Conservation (phyloP, 2,113 vertebrate genomes). For the Peromyscus leucopus region DNA sequence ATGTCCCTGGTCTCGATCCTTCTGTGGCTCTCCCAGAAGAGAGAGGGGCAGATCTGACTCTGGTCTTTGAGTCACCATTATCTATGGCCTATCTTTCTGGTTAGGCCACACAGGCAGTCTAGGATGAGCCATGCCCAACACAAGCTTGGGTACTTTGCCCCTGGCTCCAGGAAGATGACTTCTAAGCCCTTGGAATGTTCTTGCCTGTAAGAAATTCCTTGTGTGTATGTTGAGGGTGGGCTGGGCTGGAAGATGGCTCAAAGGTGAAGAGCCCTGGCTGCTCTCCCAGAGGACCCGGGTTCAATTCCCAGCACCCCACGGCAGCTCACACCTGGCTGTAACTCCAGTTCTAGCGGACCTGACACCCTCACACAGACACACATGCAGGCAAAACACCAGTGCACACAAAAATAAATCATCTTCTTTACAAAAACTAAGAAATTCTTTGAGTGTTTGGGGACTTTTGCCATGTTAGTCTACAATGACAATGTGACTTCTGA, state of each 20-base stretch:
- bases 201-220: background rate
- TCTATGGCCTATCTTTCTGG: background rate
- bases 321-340: background rate
- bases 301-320: too few species aligned
- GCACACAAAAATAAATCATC: background rate
- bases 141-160: background rate
- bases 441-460: background rate
- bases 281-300: too few species aligned
- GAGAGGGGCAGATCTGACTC: background rate
- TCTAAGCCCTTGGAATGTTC: background rate
- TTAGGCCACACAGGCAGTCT: background rate
- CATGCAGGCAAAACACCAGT: background rate
- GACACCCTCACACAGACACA: background rate
- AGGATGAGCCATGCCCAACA: background rate
- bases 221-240: too few species aligned
- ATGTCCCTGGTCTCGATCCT: background rate
- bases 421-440: background rate
- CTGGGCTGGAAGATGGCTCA: too few species aligned
- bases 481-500: background rate
- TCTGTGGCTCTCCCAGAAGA: background rate
- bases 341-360: background rate
- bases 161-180: background rate
- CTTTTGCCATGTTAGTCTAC: background rate
- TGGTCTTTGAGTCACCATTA: background rate
- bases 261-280: background rate